These are phyloP conservation scores for Cricetomys ansorgei DNA, from an alignment of 2,113 vertebrate species.

Conservation along the genomic window DNA sequence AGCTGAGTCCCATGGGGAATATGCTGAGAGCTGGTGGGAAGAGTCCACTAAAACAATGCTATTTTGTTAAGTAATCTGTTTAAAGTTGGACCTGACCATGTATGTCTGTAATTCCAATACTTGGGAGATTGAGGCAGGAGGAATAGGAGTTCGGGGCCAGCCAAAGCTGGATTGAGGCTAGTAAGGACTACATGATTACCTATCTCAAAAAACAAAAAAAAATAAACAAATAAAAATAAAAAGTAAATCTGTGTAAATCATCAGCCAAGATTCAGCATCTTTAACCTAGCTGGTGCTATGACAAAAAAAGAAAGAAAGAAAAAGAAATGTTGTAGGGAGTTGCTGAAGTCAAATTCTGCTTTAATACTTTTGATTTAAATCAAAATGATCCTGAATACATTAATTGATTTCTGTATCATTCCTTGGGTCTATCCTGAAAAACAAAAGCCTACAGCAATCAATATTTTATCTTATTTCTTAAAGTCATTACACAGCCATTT, in stretches of 20 bases:
- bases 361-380: conserved; percentile 57
- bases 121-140: neutral
- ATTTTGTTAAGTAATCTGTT: conserved; percentile 20
- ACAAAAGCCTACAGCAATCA: conserved; percentile 7
- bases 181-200: neutral
- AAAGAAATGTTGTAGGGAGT: conserved; percentile 3
- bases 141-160: neutral
- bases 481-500: conserved; percentile 31
- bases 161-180: neutral
- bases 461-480: conserved; percentile 55
- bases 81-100: neutral
- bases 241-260: conserved; percentile 27
- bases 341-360: conserved; percentile 28
- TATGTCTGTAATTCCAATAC: neutral
- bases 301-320: conserved; percentile 58
- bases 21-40: neutral
- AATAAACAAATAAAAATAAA: neutral
- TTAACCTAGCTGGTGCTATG: neutral
- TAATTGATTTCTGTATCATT: conserved; percentile 54
- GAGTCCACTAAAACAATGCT: neutral
- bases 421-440: conserved; percentile 25
- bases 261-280: neutral
- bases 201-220: neutral
- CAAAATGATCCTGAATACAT: conserved; percentile 38
- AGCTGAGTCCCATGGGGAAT: neutral